A percentile compares a stretch with the other conserved stretches of the same genome.
These are phyloP conservation scores for Tinamus major DNA, from an alignment of 2,797 vertebrate species.

Conservation along the genomic window DNA sequence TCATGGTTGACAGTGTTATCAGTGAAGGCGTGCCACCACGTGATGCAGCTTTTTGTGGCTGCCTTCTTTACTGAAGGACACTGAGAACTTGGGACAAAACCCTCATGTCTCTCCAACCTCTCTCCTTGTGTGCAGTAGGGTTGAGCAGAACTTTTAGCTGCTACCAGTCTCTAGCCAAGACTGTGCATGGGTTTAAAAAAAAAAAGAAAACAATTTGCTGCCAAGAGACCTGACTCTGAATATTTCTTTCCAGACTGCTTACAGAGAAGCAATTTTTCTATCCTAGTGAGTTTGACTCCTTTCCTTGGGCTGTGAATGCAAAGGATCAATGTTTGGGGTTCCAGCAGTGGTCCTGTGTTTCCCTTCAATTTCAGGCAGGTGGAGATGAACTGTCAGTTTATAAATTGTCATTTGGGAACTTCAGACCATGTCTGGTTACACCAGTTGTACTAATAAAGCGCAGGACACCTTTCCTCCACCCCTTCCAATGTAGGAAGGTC, in stretches of 20 bases:
- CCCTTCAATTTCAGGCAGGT: fast-evolving
- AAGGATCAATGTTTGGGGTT: too few relatives aligned
- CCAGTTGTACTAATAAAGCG: fast-evolving
- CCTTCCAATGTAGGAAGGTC: background rate
- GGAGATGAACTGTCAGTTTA: background rate
- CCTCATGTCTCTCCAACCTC: background rate
- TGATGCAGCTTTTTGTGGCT: background rate
- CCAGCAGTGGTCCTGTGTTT: background rate
- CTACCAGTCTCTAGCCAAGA: background rate
- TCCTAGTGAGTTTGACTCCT: background rate
- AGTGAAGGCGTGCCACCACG: too few relatives aligned
- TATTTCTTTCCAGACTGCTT: too few relatives aligned
- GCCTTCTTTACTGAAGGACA: background rate
- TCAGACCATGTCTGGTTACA: fast-evolving
- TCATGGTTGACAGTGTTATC: background rate
- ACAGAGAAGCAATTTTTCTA: background rate
- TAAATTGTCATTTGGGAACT: fast-evolving
- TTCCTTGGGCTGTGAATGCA: background rate
- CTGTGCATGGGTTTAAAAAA: too few relatives aligned
- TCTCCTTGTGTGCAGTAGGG: background rate
- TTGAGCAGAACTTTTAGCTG: background rate
- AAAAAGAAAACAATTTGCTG: background rate
- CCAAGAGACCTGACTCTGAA: background rate
- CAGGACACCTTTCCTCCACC: fast-evolving
- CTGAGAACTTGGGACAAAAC: too few relatives aligned